Evolutionary conservation across 37 sponge, comb jelly and placozoan species (phyloP).

Genomic region (Diacarnus erythraeanus): DNA sequence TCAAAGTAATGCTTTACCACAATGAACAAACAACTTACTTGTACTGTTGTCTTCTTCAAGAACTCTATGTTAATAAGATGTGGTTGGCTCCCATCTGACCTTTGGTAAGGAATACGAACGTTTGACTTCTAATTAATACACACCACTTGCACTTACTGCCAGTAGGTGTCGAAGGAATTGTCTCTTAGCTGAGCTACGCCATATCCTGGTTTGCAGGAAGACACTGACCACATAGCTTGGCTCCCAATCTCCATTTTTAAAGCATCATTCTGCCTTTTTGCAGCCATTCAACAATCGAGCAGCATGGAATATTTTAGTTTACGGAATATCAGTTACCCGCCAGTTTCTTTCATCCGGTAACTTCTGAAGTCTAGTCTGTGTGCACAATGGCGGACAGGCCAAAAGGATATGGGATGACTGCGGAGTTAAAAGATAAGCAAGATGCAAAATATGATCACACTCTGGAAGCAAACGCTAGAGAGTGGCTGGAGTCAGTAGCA

Average conservation of each 20-base stretch:
- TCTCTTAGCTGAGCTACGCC: slow-evolving; percentile 91
- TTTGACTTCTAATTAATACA: slow-evolving; percentile 1
- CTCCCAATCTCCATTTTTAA: slow-evolving; percentile 58
- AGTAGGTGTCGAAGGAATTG: slow-evolving; percentile 81
- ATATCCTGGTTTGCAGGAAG: slow-evolving; percentile 95
- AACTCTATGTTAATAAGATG: slow-evolving; percentile 92
- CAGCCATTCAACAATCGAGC: too few relatives aligned
- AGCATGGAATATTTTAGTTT: neutral
- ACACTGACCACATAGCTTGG: slow-evolving; percentile 94
- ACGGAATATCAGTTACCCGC: neutral
- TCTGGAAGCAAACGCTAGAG: slow-evolving; percentile 60
- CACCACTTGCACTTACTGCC: slow-evolving; percentile 81
- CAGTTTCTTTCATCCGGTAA: neutral
- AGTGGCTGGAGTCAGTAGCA: slow-evolving; percentile 78
- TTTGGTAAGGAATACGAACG: too few relatives aligned
- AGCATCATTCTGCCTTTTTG: too few relatives aligned
- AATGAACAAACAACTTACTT: slow-evolving; percentile 14
- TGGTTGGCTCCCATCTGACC: slow-evolving; percentile 95
- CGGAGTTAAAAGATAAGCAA: slow-evolving; percentile 70
- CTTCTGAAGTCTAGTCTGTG: neutral
- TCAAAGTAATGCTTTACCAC: neutral
- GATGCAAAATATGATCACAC: slow-evolving; percentile 66
- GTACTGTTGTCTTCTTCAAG: slow-evolving; percentile 73
- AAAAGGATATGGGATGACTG: slow-evolving; percentile 77
- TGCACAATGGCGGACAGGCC: slow-evolving; percentile 69